Evolutionary conservation across 2,113 vertebrate genomes (phyloP).

Genomic region (Hucho hucho): DNA sequence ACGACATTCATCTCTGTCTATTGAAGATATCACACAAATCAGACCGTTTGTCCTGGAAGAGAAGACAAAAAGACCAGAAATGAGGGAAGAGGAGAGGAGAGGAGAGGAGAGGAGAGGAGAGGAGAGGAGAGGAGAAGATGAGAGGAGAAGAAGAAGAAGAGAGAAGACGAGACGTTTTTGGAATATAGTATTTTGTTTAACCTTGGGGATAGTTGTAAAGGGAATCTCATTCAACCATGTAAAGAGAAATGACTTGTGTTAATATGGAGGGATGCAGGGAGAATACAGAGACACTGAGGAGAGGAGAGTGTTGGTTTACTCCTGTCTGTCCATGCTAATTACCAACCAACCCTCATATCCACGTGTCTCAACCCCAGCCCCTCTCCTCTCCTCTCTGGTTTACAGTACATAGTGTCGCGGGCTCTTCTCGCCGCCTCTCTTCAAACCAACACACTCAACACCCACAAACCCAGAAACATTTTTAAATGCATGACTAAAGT

Average conservation of each 20-base stretch:
- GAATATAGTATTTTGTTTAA: constrained; percentile 59
- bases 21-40: constrained; percentile 60
- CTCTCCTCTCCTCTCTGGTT: too few relatives aligned
- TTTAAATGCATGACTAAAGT: constrained; percentile 74
- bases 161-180: constrained; percentile 19
- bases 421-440: background rate
- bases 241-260: constrained; percentile 69
- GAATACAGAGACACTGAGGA: constrained; percentile 59
- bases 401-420: too few relatives aligned
- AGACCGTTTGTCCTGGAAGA: constrained; percentile 33
- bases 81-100: too few relatives aligned
- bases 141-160: too few relatives aligned
- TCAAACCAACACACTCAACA: too few relatives aligned
- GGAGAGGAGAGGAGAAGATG: too few relatives aligned
- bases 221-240: constrained; percentile 65
- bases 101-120: too few relatives aligned
- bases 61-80: constrained; percentile 31
- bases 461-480: background rate
- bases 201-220: constrained; percentile 57
- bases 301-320: constrained; percentile 45
- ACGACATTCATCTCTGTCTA: constrained; percentile 50
- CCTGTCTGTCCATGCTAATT: constrained; percentile 41
- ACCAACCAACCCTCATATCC: constrained; percentile 46
- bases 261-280: constrained; percentile 55
- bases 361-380: constrained; percentile 24